Evolutionary conservation across 2,888 invertebrate genomes (phyloP).

Genomic region (Netelia virgata): DNA sequence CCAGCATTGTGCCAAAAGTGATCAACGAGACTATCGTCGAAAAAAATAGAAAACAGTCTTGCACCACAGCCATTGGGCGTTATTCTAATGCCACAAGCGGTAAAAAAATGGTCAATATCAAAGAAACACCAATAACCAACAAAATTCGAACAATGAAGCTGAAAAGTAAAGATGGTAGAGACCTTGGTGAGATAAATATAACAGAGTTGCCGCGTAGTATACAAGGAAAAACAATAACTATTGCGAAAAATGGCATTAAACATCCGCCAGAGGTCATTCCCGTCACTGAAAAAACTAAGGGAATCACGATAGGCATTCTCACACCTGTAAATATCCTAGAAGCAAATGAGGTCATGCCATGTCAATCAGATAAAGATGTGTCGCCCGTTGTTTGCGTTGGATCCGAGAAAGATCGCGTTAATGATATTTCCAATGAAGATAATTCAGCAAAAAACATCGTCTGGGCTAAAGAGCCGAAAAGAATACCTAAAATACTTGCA

Average conservation of each 20-base stretch:
- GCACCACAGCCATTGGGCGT: background rate
- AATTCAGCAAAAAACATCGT: background rate
- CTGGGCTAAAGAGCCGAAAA: constrained; percentile 5
- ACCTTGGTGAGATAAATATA: constrained; percentile 79
- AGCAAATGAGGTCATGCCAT: background rate
- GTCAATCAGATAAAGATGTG: background rate
- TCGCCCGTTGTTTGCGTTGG: background rate
- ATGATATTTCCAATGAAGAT: background rate
- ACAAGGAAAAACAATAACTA: constrained; percentile 68
- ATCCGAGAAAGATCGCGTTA: background rate
- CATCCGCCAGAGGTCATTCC: constrained; percentile 22
- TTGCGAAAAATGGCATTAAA: constrained; percentile 61
- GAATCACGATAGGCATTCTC: constrained; percentile 31
- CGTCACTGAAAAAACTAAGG: constrained; percentile 1
- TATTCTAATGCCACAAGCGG: background rate
- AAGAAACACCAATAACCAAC: constrained; percentile 53
- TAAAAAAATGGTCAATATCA: constrained; percentile 55
- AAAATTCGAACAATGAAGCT: constrained; percentile 77
- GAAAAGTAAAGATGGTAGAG: constrained; percentile 76
- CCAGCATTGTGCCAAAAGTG: constrained; percentile 69
- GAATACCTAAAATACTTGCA: constrained; percentile 13
- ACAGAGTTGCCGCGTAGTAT: constrained; percentile 68
- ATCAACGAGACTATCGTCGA: constrained; percentile 3
- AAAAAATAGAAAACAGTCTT: background rate
- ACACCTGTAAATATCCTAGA: constrained; percentile 44